phyloP scores from a whole-genome alignment of 2,888 invertebrate genomes.

The Cheilosia vulpina region DNA sequence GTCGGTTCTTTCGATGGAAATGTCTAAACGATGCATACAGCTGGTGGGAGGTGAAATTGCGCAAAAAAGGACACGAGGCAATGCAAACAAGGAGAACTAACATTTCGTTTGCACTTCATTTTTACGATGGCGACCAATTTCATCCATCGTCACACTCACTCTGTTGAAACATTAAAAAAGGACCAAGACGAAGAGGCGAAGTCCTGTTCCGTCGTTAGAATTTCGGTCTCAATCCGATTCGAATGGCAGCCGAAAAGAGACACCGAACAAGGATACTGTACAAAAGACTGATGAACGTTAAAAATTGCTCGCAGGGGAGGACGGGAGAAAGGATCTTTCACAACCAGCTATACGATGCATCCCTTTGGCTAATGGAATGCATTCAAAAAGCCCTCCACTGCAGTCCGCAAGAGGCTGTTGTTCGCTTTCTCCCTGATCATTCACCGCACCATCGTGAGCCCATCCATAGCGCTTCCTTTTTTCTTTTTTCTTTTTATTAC shows the following conservation, averaged over 20 bases:
- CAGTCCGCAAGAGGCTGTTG: slow-evolving; percentile 54
- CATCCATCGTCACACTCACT: slow-evolving; percentile 64
- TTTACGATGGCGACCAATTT: slow-evolving; percentile 70
- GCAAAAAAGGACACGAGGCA: slow-evolving; percentile 30
- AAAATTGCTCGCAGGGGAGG: slow-evolving; percentile 15
- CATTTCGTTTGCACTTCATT: slow-evolving; percentile 73
- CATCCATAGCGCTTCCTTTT: neutral
- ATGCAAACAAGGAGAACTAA: slow-evolving; percentile 65
- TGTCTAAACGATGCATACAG: slow-evolving; percentile 43
- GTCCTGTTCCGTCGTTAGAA: slow-evolving; percentile 37
- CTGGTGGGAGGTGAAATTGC: slow-evolving; percentile 16
- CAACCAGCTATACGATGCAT: slow-evolving; percentile 21
- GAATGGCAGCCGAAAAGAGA: slow-evolving; percentile 63
- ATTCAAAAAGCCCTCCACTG: slow-evolving; percentile 59
- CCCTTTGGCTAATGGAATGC: slow-evolving; percentile 57
- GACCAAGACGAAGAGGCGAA: neutral
- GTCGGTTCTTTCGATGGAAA: slow-evolving; percentile 38
- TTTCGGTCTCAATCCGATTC: slow-evolving; percentile 62
- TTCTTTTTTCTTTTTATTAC: slow-evolving; percentile 16
- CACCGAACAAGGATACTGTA: slow-evolving; percentile 57
- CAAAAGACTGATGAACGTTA: slow-evolving; percentile 51
- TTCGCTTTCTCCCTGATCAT: neutral
- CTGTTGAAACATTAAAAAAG: neutral
- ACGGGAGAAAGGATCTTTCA: neutral
- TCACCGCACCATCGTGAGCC: neutral